phyloP scores from a whole-genome alignment of 2,113 vertebrate species.

The Lanius ludovicianus region DNA sequence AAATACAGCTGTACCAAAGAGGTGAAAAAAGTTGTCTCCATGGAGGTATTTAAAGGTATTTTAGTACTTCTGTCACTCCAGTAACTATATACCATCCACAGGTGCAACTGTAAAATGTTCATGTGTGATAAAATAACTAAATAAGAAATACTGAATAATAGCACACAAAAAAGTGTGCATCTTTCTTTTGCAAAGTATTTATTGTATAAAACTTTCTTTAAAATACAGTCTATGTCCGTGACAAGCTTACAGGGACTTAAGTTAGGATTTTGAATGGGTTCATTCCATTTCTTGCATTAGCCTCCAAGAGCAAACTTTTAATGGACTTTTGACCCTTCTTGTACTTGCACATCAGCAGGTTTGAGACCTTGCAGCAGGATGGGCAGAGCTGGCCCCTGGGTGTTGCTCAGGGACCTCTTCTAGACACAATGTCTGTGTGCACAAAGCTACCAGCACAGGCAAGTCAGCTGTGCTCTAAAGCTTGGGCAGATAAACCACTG shows the following conservation, averaged over 20 bases:
- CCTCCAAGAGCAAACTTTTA: not conserved
- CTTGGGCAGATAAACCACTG: not conserved
- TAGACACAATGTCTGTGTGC: not conserved
- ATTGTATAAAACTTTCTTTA: not conserved
- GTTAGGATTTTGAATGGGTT: not conserved
- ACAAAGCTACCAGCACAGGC: not conserved
- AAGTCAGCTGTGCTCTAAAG: not conserved
- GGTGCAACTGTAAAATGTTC: not conserved
- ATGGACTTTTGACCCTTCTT: not conserved
- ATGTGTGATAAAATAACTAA: not conserved
- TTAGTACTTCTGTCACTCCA: not conserved
- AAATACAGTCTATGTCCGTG: not conserved
- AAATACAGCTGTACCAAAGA: not conserved
- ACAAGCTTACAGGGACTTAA: not conserved
- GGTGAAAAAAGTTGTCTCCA: not conserved
- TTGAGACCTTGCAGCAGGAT: not conserved
- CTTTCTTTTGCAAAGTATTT: not conserved
- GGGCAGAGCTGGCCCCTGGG: not conserved
- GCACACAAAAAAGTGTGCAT: not conserved
- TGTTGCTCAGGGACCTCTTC: not conserved
- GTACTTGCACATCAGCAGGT: fast-evolving
- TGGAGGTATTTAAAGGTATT: not conserved
- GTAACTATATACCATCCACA: not conserved
- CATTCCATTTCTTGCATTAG: not conserved
- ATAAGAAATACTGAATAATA: not conserved